phyloP scores from a whole-genome alignment of 92 coral and sea anemone genomes.

The Pocillopora meandrina region DNA sequence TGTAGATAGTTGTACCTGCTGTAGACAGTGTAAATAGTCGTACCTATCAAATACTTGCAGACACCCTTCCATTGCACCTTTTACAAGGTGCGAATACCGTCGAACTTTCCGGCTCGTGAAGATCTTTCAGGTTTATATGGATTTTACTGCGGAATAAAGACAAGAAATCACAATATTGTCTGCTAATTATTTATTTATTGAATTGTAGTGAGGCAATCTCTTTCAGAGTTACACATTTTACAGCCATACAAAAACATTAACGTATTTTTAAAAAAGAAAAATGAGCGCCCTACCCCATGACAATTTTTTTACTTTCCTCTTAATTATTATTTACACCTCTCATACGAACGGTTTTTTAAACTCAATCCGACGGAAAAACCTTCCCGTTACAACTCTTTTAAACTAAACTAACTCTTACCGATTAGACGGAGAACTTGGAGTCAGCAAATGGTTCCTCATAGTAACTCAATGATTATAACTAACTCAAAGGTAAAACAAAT shows the following conservation, averaged over 20 bases:
- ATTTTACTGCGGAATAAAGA: background rate
- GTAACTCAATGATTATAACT: too few relatives aligned
- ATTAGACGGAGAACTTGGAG: background rate
- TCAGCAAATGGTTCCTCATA: background rate
- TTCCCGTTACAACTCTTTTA: background rate
- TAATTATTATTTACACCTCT: background rate
- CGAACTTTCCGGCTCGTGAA: too few relatives aligned
- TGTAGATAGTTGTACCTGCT: too few relatives aligned
- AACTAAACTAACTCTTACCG: background rate
- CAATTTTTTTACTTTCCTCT: background rate
- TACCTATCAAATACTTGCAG: too few relatives aligned
- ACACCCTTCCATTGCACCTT: too few relatives aligned
- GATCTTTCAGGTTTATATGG: too few relatives aligned
- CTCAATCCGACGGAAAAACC: background rate
- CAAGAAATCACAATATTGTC: background rate
- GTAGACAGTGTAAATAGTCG: too few relatives aligned
- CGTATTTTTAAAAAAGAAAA: background rate
- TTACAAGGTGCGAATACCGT: too few relatives aligned
- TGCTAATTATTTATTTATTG: background rate
- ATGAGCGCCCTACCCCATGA: background rate
- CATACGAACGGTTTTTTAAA: background rate
- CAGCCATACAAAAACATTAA: slow-evolving; percentile 3
- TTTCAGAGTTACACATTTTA: background rate
- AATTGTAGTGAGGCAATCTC: background rate
- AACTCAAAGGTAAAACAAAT: too few relatives aligned